phyloP scores from a whole-genome alignment of 2,113 vertebrate genomes.

The Mungos mungo region DNA sequence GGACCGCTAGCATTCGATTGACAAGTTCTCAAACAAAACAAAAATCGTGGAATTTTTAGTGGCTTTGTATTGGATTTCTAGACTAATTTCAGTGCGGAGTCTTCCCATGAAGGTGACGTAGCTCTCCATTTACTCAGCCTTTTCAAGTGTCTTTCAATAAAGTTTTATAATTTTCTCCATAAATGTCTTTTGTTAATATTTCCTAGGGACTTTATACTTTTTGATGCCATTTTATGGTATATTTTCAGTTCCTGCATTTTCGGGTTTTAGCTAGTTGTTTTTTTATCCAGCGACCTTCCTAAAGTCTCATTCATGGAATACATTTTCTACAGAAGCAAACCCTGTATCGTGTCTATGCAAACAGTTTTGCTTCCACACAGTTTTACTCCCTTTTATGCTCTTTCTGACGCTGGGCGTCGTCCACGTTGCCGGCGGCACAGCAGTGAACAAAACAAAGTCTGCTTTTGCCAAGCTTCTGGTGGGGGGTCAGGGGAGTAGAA shows the following conservation, averaged over 20 bases:
- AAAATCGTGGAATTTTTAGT: no score
- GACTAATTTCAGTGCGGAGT: no score
- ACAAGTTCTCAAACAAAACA: no score
- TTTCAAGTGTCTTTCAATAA: no score
- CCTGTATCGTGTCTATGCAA: background rate
- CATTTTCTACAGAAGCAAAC: background rate
- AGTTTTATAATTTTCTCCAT: conserved; percentile 14
- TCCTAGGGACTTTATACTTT: background rate
- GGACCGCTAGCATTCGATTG: no score
- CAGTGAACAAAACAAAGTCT: background rate
- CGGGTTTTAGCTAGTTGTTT: background rate
- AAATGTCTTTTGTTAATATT: conserved; percentile 23
- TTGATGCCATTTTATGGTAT: background rate
- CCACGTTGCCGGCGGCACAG: background rate
- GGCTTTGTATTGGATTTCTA: no score
- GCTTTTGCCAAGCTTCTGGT: background rate
- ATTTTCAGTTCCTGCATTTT: conserved; percentile 12
- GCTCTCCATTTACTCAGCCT: background rate
- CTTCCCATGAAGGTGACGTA: no score
- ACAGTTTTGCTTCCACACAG: background rate
- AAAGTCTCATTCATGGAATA: background rate
- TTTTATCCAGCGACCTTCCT: background rate
- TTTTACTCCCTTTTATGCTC: background rate
- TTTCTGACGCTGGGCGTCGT: background rate
- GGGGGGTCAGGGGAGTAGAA: background rate